These are phyloP conservation scores for Patella depressa DNA, from an alignment of 2,888 invertebrate species.

Conservation along the genomic window DNA sequence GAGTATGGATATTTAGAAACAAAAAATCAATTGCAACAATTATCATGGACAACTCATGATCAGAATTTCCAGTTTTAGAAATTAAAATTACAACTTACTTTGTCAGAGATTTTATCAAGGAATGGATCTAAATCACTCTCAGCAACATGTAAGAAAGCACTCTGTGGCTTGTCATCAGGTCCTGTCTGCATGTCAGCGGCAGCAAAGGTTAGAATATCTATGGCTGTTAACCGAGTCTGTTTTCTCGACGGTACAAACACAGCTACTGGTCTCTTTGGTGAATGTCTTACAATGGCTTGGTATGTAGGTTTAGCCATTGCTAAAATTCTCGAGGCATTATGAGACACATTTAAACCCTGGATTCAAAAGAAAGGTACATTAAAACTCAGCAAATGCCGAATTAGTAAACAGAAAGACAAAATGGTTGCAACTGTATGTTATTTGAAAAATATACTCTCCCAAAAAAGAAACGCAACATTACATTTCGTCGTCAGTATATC, in stretches of 20 bases:
- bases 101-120: slow-evolving; percentile 88
- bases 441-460: background rate
- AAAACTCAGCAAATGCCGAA: background rate
- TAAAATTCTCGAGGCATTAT: slow-evolving; percentile 94
- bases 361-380: slow-evolving; percentile 17
- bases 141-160: slow-evolving; percentile 88
- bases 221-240: slow-evolving; percentile 93
- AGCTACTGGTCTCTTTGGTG: slow-evolving; percentile 67
- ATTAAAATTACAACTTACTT: slow-evolving; percentile 73
- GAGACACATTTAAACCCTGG: slow-evolving; percentile 95
- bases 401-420: slow-evolving; percentile 3
- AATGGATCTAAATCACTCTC: slow-evolving; percentile 88
- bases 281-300: slow-evolving; percentile 84
- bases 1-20: background rate
- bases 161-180: slow-evolving; percentile 86
- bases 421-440: background rate
- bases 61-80: background rate
- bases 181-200: slow-evolving; percentile 87
- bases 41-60: no score
- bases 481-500: no score
- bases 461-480: no score
- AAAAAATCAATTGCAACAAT: background rate
- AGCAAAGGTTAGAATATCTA: slow-evolving; percentile 93
- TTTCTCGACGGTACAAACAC: slow-evolving; percentile 79
- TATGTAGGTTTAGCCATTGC: slow-evolving; percentile 99